These are phyloP conservation scores for Paragorgia papillata DNA, from an alignment of 92 coral and sea anemone species.

Conservation along the genomic window DNA sequence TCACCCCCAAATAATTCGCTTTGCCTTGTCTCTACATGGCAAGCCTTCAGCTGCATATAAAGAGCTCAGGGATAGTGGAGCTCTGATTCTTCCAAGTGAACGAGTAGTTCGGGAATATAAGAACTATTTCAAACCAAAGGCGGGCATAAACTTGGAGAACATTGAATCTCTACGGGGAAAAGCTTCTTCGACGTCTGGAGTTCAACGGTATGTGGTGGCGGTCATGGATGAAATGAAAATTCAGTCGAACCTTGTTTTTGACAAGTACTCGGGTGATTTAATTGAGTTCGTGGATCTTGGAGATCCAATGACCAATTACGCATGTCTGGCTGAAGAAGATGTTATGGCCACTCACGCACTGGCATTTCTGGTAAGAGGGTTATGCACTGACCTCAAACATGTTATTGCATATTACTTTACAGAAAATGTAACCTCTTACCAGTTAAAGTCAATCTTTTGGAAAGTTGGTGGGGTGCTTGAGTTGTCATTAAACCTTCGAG, in stretches of 20 bases:
- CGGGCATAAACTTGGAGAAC: constrained; percentile 29
- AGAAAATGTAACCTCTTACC: too few relatives aligned
- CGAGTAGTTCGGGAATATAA: constrained; percentile 40
- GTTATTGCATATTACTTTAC: constrained; percentile 3
- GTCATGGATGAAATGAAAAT: constrained; percentile 25
- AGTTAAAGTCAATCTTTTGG: too few relatives aligned
- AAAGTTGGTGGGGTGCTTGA: too few relatives aligned
- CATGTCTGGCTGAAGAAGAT: neutral
- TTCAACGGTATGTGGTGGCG: constrained; percentile 8
- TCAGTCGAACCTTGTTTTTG: constrained; percentile 14
- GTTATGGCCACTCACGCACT: constrained; percentile 7
- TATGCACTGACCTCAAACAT: neutral
- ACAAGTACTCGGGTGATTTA: constrained; percentile 1
- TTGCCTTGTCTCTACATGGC: constrained; percentile 53
- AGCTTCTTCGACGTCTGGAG: neutral
- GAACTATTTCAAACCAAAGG: constrained; percentile 31
- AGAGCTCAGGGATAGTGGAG: constrained; percentile 44
- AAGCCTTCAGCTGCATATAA: constrained; percentile 68
- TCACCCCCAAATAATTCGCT: constrained; percentile 53
- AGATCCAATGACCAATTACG: constrained; percentile 12
- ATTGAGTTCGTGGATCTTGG: constrained; percentile 15
- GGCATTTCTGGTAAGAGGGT: neutral
- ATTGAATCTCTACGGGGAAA: constrained; percentile 9
- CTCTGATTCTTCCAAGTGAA: constrained; percentile 33
- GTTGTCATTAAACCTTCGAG: too few relatives aligned